Evolutionary conservation across 1,140 invertebrate species (phyloP), one percentile per base, ranked within the genome.

Genomic region (Battus philenor): DNA sequence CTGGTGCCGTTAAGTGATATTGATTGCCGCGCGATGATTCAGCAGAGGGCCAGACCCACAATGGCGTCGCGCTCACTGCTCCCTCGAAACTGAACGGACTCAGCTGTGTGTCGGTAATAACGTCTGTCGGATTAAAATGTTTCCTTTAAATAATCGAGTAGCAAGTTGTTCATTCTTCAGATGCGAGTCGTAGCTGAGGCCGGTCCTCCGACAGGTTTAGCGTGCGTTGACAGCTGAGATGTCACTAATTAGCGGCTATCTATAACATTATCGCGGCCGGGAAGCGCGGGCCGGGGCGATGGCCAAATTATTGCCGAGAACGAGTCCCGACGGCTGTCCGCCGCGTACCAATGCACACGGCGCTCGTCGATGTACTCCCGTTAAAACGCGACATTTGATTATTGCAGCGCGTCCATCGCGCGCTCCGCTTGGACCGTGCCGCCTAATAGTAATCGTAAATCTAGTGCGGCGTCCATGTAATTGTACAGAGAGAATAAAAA

Each of bases 1-100:
- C 48, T 64, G 68, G 68, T 74, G 66, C 66, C 63, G 72, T 74
- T 81, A 80, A 84, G 68, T 63, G 72, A 79, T 80, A 84, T 84
- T 81, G 80, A 84, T 84, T 69, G 74, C 66, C 47, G 47, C 47
- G 50, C 48, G 54, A 68, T 84, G 80, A 82, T 55, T 75, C 67
- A 68, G 74, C 78, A 68, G 72, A 76, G 53, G 54, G 63, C 60
- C 43, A 39, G 24, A 26, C 50, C 52, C 50, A 68, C 60, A 68
- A 61, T 59, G 50, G 50, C 46, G 38, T 26, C 49, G 39, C 38
- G 34, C 48, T 43, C 46, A 38, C 48, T 44, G 44, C 48, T 16
- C 16, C 7, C 38, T 49, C 39, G 52, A 58, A 57, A 20, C 6
- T 20, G 2, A 20, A 20, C 18, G 2, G 18, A 20, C n/a, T n/a